A percentile compares a stretch with the other conserved stretches of the same genome.
phyloP scores from a whole-genome alignment of 1,140 invertebrate species.

The Thalassaphorura encarpata region DNA sequence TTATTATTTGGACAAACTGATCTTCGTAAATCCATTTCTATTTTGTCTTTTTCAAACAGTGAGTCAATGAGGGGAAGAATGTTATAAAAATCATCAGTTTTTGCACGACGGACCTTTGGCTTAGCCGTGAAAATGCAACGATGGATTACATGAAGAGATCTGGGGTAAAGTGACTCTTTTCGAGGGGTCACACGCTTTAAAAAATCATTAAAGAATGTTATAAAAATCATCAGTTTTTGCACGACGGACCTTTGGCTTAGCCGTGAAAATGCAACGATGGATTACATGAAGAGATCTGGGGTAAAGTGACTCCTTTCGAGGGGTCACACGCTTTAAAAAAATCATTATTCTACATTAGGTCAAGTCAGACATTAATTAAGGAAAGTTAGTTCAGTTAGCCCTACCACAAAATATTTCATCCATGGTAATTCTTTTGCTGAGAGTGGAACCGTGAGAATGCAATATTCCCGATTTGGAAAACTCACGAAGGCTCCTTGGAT shows the following conservation, averaged over 20 bases:
- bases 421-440: constrained; percentile 48
- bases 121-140: constrained; percentile 44
- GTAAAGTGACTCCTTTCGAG: constrained; percentile 44
- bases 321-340: constrained; percentile 46
- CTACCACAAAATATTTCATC: constrained; percentile 52
- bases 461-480: constrained; percentile 56
- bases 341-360: no score
- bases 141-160: constrained; percentile 55
- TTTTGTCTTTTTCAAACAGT: constrained; percentile 24
- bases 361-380: no score
- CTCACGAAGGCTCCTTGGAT: constrained; percentile 49
- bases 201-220: constrained; percentile 23
- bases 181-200: constrained; percentile 49
- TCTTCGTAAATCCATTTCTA: constrained; percentile 33
- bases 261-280: constrained; percentile 47
- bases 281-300: constrained; percentile 52
- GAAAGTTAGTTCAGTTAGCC: no score
- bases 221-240: constrained; percentile 29
- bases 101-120: constrained; percentile 30
- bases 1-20: constrained; percentile 14
- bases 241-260: constrained; percentile 35
- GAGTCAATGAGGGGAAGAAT: constrained; percentile 31
- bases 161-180: constrained; percentile 44
- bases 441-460: constrained; percentile 51
- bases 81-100: constrained; percentile 24